Base-by-base conservation (phyloP, 2,113 vertebrate genomes). In the Alethe diademata region DNA sequence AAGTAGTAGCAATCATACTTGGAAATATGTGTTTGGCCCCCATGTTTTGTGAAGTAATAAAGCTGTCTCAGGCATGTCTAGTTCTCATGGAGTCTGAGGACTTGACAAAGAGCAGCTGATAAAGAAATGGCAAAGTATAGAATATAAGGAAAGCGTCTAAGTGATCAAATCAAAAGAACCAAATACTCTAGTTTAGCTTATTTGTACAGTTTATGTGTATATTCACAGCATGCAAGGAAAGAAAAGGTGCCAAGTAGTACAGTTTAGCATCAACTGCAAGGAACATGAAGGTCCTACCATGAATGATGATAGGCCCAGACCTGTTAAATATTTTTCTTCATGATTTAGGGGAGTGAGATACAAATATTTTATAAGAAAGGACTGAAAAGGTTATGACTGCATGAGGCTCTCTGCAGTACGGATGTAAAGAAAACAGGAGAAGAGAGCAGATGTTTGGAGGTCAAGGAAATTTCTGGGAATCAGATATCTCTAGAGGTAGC, bases 401-500 rank as follows among this genome's bases (percentile, higher is more conserved):
- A n/a, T 88, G 79, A 94, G 72, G 62, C 36, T 82, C 19, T 93
- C 86, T 54, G 72, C 75, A 78, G 72, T 43, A 91, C 0, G 9
- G 60, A 86, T 67, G 43, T 86, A 86, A 93, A 84, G 72, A 92
- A 85, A 92, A 83, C 13, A 80, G 60, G 47, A 86, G 78, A 95
- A 90, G 60, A 65, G 72, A 95, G 86, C 92, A 96, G 92, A 96
- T 94, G 90, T 93, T 94, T 86, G 78, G 88, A 95, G 96, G 95
- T 93, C 92, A 90, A 94, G 86, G 86, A 94, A 95, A 94, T 88
- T 92, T 96, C 86, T 93, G 88, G 92, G 86, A 97, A 95, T 94
- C 88, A 71, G 79, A 88, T 95, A 94, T 96, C 95, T 95, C 67
- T 84, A 78, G 96, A 96, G 91, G 95, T 95, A 97, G 96, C 92